Evolutionary conservation across 2,113 vertebrate species (phyloP).

Genomic region (Oxyura jamaicensis): DNA sequence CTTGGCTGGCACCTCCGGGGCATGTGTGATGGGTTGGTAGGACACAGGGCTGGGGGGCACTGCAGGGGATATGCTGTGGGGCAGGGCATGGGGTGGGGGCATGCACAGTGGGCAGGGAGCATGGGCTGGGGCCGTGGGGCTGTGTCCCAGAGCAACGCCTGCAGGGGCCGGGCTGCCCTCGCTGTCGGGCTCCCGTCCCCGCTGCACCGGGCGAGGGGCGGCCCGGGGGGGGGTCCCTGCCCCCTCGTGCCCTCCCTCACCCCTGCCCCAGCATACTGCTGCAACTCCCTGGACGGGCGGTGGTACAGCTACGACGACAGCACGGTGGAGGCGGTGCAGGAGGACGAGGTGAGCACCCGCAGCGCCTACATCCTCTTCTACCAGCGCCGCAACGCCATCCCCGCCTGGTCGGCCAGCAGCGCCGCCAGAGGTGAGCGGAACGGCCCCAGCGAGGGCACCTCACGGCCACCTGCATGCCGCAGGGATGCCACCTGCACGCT

Average conservation of each 20-base stretch:
- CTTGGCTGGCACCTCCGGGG: no score
- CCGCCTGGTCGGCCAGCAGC: slow-evolving; percentile 85
- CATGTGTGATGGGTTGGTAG: no score
- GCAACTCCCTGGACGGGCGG: slow-evolving; percentile 89
- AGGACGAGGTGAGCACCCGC: slow-evolving; percentile 86
- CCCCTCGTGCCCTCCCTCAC: rapidly evolving
- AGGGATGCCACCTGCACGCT: no score
- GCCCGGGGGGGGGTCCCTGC: neutral
- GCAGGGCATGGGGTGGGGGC: neutral
- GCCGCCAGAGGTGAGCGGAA: slow-evolving; percentile 83
- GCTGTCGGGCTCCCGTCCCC: neutral
- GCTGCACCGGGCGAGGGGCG: neutral
- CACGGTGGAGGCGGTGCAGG: slow-evolving; percentile 83
- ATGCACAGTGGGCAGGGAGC: no score
- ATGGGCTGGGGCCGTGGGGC: neutral
- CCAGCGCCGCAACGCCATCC: slow-evolving; percentile 87
- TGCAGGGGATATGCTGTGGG: neutral
- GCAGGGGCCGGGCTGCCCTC: no score
- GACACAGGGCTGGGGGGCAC: no score
- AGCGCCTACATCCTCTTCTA: slow-evolving; percentile 96
- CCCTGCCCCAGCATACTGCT: slow-evolving; percentile 84
- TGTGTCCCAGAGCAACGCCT: no score
- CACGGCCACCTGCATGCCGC: neutral
- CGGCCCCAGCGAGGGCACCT: neutral
- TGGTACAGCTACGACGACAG: slow-evolving; percentile 97